Evolutionary conservation across 2,888 invertebrate species (phyloP), one percentile per base, ranked within the genome.

Genomic region (Dugesia japonica): DNA sequence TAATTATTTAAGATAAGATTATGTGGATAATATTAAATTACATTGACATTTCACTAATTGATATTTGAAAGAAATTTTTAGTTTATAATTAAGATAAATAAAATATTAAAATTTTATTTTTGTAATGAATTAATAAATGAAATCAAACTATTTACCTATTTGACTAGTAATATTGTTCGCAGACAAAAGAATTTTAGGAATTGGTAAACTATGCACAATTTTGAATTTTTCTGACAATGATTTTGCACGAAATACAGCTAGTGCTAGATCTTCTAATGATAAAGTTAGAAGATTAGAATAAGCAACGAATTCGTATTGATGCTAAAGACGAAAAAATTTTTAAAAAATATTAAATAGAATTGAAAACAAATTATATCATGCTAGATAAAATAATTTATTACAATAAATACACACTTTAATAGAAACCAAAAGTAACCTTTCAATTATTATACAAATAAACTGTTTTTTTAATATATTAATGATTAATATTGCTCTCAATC

Each of bases 21-120:
- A 56, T 56, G 56, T 56, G 56, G 56, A 56, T 56, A 56, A 56
- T 56, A 56, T 56, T 56, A 56, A 56, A 56, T 56, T 56, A 56
- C 56, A 56, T 56, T 56, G 56, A 56, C 56, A 56, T 56, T 56
- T 56, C 56, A 56, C 56, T 56, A 56, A 56, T 56, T 56, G 56
- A 56, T 56, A 56, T 56, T 56, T 56, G 56, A 56, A 56, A 56
- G 56, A 56, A 56, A 56, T 56, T 56, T 56, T 56, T 56, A 56
- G 23, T n/a, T 23, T 56, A 56, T 56, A 56, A 56, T 20, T 20
- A 56, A 56, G 56, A 56, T 56, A 56, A 23, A 56, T 56, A 56
- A 56, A 56, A 56, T 7, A 56, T 56, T 56, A 56, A 56, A 56
- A 56, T 56, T 56, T 56, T 20, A 20, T 56, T 56, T 20, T 56